A percentile compares a stretch with the other conserved stretches of the same genome.
Conservation (phyloP, 2,888 invertebrate species). For the Aphidius colemani region DNA sequence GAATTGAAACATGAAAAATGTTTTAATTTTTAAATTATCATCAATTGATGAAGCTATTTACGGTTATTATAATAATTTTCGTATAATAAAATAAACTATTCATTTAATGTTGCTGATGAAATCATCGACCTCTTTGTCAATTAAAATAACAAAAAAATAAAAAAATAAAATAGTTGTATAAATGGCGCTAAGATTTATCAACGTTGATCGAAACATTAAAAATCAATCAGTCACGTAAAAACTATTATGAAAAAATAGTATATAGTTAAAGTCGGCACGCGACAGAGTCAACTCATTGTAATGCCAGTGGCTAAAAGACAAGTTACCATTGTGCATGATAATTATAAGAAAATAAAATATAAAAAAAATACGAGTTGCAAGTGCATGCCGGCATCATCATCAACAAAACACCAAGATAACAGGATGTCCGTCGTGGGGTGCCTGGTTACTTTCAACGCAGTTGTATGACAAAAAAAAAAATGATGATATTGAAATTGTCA, state of each 20-base stretch:
- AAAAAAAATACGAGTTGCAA: constrained; percentile 29
- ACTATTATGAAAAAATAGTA: constrained; percentile 1
- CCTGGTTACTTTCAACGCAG: constrained; percentile 38
- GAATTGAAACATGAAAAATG: too few relatives aligned
- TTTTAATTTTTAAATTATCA: too few relatives aligned
- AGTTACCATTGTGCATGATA: constrained; percentile 46
- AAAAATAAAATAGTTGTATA: too few relatives aligned
- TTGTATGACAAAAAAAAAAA: constrained; percentile 38
- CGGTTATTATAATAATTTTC: too few relatives aligned
- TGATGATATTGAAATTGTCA: constrained; percentile 14
- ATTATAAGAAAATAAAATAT: constrained; percentile 29
- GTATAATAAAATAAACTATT: too few relatives aligned
- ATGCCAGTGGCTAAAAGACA: constrained; percentile 43
- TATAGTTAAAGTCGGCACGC: constrained; percentile 32
- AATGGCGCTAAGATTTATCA: too few relatives aligned
- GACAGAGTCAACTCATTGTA: constrained; percentile 47
- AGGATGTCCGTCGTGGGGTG: constrained; percentile 53
- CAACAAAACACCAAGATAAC: constrained; percentile 32
- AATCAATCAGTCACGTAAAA: constrained; percentile 10
- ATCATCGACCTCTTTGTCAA: not conserved
- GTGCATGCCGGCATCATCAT: constrained; percentile 22
- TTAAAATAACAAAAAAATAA: not conserved
- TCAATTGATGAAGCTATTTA: not conserved
- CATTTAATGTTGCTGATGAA: not conserved
- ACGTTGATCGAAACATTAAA: too few relatives aligned